Evolutionary conservation across 2,113 vertebrate genomes (phyloP).

Genomic region (Campylomormyrus tamandua): DNA sequence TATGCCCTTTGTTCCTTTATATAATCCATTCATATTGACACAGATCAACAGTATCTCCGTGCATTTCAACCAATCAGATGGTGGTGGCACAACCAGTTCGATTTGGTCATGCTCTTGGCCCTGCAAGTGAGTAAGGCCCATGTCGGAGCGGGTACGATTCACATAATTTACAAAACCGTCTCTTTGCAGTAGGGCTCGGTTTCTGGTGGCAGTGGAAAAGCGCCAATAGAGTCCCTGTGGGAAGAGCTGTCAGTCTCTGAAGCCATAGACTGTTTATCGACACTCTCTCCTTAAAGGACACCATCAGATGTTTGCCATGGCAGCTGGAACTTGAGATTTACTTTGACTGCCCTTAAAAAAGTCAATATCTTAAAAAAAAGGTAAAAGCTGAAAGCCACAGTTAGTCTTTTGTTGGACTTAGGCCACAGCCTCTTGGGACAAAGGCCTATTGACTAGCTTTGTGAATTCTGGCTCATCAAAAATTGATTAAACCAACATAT

Average conservation of each 20-base stretch:
- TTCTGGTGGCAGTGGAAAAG: neutral
- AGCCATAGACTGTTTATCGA: neutral
- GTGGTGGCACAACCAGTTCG: neutral
- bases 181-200: neutral
- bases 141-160: neutral
- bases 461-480: neutral
- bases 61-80: neutral
- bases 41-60: neutral
- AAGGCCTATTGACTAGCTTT: neutral
- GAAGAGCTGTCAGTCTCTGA: neutral
- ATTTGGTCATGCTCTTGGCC: too few relatives aligned
- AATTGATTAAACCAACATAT: neutral
- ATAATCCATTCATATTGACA: neutral
- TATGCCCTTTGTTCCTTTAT: neutral
- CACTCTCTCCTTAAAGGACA: neutral
- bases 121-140: neutral
- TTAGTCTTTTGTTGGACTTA: neutral
- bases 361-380: neutral
- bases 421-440: neutral
- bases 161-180: too few relatives aligned
- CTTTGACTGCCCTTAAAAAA: neutral
- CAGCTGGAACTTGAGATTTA: neutral
- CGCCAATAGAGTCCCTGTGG: neutral
- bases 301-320: neutral
- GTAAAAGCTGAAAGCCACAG: neutral